Base-by-base conservation (phyloP, 2,797 vertebrate genomes). In the Babyrousa celebensis region DNA sequence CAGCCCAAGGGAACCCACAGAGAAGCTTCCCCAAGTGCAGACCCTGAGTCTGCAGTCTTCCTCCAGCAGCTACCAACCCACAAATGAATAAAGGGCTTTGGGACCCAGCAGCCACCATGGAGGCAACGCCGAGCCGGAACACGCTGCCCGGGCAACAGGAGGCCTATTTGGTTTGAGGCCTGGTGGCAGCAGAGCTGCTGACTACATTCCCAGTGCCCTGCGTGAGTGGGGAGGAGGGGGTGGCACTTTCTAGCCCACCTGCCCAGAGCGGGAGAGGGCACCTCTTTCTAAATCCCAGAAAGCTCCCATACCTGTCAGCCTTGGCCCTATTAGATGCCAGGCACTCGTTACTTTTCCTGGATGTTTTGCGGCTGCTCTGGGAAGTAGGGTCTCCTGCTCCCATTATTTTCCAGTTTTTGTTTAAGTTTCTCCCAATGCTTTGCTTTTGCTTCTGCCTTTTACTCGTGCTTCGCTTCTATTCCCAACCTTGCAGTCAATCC, bases 71-170 rank as follows among this genome's bases (percentile, higher is more conserved):
- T 29, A 11, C 43, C 32, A 27, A 63, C 32, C 21, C 29, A 25
- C 25, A 87, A 70, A 74, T 15, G 32, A 40, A 43, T 11, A 52
- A 58, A 54, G 21, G 43, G 12, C 8, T 27, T 11, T 25, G 11
- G 15, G 16, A 29, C 16, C 52, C 4, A 3, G 67, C 3, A 23
- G 18, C 62, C 67, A 72, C 20, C 14, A 72, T 4, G 27, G 77
- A 17, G 4, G 18, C 23, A 8, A 82, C 7, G 16, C 3, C 6
- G 2, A 7, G 3, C 15, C 29, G 0, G 1, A 29, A 17, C 3
- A 27, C 4, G 8, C 6, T 0, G 40, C 20, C 3, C 6, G 12
- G 20, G 6, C 23, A 11, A 16, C 0, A 0, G n/a, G n/a, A 21
- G 75, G 16, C 15, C 6, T 25, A 3, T 43, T 65, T 36, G 15